These are phyloP conservation scores for Urocolius indicus DNA, from an alignment of 2,113 vertebrate genomes.

Conservation along the genomic window DNA sequence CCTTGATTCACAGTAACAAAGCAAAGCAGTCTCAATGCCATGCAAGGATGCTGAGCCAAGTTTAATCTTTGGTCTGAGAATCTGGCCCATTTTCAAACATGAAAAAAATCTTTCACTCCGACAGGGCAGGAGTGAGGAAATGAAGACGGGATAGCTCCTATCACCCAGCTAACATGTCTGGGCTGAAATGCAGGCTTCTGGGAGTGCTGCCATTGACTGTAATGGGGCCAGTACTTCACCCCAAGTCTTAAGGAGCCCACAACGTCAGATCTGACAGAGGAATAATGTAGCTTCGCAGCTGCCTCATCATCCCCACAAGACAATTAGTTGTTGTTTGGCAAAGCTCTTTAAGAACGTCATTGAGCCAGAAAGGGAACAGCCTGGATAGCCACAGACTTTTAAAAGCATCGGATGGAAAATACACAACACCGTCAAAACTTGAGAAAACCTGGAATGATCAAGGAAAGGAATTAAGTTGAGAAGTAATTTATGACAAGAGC, in stretches of 20 bases:
- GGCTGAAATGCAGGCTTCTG: neutral
- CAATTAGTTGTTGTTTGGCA: slow-evolving; percentile 72
- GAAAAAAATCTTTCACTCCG: slow-evolving; percentile 38
- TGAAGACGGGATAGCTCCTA: slow-evolving; percentile 51
- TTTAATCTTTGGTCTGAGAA: slow-evolving; percentile 50
- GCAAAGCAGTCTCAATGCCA: slow-evolving; percentile 41
- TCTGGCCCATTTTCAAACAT: slow-evolving; percentile 42
- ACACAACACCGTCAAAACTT: slow-evolving; percentile 58
- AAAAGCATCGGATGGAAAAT: slow-evolving; percentile 62
- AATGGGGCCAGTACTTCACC: slow-evolving; percentile 42
- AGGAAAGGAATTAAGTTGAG: slow-evolving; percentile 74
- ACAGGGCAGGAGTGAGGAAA: slow-evolving; percentile 51
- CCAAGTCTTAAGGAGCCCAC: slow-evolving; percentile 40
- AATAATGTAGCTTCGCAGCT: slow-evolving; percentile 52
- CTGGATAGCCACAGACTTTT: slow-evolving; percentile 65
- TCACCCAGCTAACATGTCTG: slow-evolving; percentile 53
- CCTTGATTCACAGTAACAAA: slow-evolving; percentile 42
- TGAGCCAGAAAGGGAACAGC: slow-evolving; percentile 65
- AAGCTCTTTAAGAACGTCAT: slow-evolving; percentile 62
- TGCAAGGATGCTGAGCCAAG: slow-evolving; percentile 46
- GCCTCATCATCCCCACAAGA: slow-evolving; percentile 59
- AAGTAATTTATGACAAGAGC: slow-evolving; percentile 76
- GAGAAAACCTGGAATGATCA: slow-evolving; percentile 73
- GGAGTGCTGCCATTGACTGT: slow-evolving; percentile 50
- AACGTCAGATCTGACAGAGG: slow-evolving; percentile 8